Conservation (phyloP, 1,140 invertebrate species). For the Drosophila jambulina region DNA sequence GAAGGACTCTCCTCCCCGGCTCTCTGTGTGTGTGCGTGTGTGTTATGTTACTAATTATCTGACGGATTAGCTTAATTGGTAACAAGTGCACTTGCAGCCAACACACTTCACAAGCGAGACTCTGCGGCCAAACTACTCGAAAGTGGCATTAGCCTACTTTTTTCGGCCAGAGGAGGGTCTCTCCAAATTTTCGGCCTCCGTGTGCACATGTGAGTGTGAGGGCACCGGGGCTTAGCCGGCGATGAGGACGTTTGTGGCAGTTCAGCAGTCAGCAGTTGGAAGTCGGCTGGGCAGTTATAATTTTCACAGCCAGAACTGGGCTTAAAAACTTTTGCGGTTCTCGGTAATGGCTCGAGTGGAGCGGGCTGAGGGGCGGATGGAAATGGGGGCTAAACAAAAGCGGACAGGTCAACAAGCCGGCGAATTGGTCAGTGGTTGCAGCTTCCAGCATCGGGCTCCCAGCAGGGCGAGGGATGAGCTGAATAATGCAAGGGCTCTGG, state of each 20-base stretch:
- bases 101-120: slow-evolving; percentile 75
- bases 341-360: slow-evolving; percentile 27
- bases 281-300: slow-evolving; percentile 61
- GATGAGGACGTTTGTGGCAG: slow-evolving; percentile 60
- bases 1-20: slow-evolving; percentile 26
- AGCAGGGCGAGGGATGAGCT: slow-evolving; percentile 6
- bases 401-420: slow-evolving; percentile 68
- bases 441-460: not conserved
- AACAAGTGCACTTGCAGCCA: slow-evolving; percentile 81
- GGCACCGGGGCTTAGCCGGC: slow-evolving; percentile 42
- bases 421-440: slow-evolving; percentile 49
- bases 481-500: slow-evolving; percentile 31
- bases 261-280: slow-evolving; percentile 27
- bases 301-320: slow-evolving; percentile 73
- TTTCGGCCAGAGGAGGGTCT: slow-evolving; percentile 37
- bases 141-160: slow-evolving; percentile 82
- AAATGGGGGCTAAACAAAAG: slow-evolving; percentile 45
- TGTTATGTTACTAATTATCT: slow-evolving; percentile 84
- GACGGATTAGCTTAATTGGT: slow-evolving; percentile 83
- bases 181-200: slow-evolving; percentile 52
- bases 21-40: slow-evolving; percentile 44
- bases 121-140: slow-evolving; percentile 77
- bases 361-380: not conserved
- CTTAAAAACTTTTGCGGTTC: slow-evolving; percentile 73
- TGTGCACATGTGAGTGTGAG: slow-evolving; percentile 28